These are phyloP conservation scores for Ylistrum balloti DNA, from an alignment of 1,140 invertebrate genomes.

Conservation along the genomic window DNA sequence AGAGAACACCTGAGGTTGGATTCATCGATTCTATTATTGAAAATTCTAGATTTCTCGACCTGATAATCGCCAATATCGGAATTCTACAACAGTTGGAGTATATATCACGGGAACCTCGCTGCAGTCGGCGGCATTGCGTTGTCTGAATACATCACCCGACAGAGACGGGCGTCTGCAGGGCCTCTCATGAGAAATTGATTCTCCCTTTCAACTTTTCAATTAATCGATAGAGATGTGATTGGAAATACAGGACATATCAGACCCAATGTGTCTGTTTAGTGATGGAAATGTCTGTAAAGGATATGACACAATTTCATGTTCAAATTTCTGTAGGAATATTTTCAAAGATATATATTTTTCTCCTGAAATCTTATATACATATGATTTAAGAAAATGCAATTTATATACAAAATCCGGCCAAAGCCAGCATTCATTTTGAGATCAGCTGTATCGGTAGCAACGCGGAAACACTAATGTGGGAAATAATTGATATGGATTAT, in stretches of 20 bases:
- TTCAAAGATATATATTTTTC: too few species aligned
- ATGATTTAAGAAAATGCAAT: too few species aligned
- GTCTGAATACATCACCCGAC: background rate
- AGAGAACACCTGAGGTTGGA: background rate
- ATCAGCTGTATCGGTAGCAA: too few species aligned
- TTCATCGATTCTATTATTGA: background rate
- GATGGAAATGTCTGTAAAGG: too few species aligned
- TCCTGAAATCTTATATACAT: too few species aligned
- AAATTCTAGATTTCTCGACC: background rate
- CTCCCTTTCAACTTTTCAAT: constrained; percentile 18
- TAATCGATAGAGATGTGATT: background rate
- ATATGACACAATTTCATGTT: too few species aligned
- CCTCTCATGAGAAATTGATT: background rate
- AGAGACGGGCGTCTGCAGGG: background rate
- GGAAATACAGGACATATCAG: background rate
- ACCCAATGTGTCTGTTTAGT: background rate
- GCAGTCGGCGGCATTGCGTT: background rate
- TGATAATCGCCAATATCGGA: background rate
- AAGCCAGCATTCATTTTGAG: too few species aligned
- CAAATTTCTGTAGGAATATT: too few species aligned
- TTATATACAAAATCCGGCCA: too few species aligned
- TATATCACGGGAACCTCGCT: background rate
- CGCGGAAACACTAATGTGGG: too few species aligned
- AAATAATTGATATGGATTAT: too few species aligned
- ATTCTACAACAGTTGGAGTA: background rate